phyloP scores from a whole-genome alignment of 2,888 invertebrate species.

The Boloria euphrosyne region DNA sequence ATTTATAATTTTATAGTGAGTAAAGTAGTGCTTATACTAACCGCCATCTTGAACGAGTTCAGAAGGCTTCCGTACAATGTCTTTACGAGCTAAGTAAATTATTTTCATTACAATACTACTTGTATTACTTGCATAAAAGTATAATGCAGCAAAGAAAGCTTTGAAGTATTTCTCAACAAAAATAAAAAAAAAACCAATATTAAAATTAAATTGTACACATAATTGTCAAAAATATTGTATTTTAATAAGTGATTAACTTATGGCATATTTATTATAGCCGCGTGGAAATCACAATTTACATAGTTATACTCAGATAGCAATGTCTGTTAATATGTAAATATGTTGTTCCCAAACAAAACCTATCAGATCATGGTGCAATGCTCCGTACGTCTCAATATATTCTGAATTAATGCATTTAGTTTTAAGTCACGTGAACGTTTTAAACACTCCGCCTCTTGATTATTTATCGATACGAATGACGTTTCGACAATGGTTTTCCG shows the following conservation, averaged over 20 bases:
- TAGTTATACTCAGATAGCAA: too few species aligned
- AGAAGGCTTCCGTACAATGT: conserved; percentile 6
- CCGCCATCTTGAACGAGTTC: conserved; percentile 8
- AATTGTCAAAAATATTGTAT: too few species aligned
- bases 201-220: too few species aligned
- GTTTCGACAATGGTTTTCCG: conserved; percentile 58
- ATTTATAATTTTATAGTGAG: too few species aligned
- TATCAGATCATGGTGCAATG: conserved; percentile 22
- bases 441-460: conserved; percentile 40
- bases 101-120: too few species aligned
- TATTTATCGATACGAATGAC: conserved; percentile 50
- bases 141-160: too few species aligned
- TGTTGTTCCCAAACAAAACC: conserved; percentile 5
- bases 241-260: too few species aligned
- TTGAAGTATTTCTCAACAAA: too few species aligned
- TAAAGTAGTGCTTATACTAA: background rate
- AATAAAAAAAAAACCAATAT: too few species aligned
- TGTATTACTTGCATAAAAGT: too few species aligned
- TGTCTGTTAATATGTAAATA: background rate
- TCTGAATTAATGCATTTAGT: conserved; percentile 35
- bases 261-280: too few species aligned
- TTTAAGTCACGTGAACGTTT: conserved; percentile 40
- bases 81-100: background rate
- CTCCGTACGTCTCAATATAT: conserved; percentile 29
- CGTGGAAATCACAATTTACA: too few species aligned